A percentile compares a stretch with the other conserved stretches of the same genome.
These are phyloP conservation scores for Falco biarmicus DNA, from an alignment of 2,797 vertebrate species.

Conservation along the genomic window DNA sequence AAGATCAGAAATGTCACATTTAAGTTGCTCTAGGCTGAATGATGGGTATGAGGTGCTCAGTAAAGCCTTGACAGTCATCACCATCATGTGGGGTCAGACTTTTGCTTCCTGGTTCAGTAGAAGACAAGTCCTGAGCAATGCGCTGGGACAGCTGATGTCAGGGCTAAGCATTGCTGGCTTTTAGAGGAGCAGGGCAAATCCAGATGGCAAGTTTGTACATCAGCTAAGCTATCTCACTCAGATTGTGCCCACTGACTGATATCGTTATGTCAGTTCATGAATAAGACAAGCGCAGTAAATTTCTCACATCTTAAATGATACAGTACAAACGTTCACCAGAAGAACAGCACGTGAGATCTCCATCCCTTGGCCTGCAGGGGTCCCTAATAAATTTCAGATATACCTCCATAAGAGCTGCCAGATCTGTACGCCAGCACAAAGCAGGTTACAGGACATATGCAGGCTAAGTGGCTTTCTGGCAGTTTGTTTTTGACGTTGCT, in stretches of 20 bases:
- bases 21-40: neutral
- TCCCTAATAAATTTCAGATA: neutral
- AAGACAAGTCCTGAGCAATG: neutral
- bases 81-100: fast-evolving
- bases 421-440: neutral
- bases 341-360: neutral
- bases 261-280: neutral
- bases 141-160: neutral
- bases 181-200: neutral
- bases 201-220: neutral
- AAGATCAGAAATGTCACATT: neutral
- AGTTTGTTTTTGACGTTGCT: neutral
- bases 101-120: neutral
- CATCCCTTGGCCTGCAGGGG: neutral
- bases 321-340: neutral
- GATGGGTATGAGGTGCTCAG: neutral
- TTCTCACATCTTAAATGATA: neutral
- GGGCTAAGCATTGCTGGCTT: neutral
- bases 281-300: neutral
- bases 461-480: neutral
- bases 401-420: neutral
- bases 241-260: neutral
- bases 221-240: neutral
- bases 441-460: neutral
- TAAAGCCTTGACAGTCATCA: neutral